Conservation (phyloP, 2,797 vertebrate species). For the Gymnothorax javanicus region DNA sequence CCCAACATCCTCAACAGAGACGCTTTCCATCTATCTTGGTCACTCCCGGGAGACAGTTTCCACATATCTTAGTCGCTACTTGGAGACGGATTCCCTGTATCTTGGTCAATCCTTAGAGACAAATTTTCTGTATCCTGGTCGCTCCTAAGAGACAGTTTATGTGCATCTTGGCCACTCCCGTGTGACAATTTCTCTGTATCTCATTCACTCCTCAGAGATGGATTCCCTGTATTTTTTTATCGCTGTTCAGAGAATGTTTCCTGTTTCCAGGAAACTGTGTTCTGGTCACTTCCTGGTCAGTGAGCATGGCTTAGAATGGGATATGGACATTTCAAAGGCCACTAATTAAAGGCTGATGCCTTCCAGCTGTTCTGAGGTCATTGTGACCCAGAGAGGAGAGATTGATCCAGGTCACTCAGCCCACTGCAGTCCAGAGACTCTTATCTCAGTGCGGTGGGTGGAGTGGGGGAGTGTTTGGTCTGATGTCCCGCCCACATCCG, state of each 20-base stretch:
- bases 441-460: neutral
- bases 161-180: neutral
- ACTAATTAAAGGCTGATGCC: neutral
- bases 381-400: neutral
- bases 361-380: neutral
- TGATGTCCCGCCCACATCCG: neutral
- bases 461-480: neutral
- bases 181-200: neutral
- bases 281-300: too few relatives aligned
- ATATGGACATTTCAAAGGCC: neutral
- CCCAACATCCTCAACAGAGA: too few relatives aligned
- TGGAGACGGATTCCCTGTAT: neutral
- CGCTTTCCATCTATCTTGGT: too few relatives aligned
- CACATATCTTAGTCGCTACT: neutral
- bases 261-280: too few relatives aligned
- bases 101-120: neutral
- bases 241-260: too few relatives aligned
- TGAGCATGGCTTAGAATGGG: neutral
- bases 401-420: neutral
- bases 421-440: neutral
- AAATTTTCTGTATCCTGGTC: neutral
- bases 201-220: neutral
- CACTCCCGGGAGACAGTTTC: too few relatives aligned
- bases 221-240: neutral
- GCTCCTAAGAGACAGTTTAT: neutral